Percentiles rank a stretch among this genome's conserved stretches.
These are phyloP conservation scores for Nymphalis c-album DNA, from an alignment of 2,888 invertebrate genomes.

Conservation along the genomic window DNA sequence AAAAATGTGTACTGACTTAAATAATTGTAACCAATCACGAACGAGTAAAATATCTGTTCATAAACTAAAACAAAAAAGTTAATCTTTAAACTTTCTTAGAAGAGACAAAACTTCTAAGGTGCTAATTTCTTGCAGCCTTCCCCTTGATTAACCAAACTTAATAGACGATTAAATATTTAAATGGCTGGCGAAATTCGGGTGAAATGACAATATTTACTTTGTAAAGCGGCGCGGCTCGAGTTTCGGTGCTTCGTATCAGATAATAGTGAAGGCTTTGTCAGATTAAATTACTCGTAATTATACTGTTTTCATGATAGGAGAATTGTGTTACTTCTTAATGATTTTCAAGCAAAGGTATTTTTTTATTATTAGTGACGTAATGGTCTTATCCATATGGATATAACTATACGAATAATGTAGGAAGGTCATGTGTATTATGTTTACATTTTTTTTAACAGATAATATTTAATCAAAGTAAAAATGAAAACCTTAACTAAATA, in stretches of 20 bases:
- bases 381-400: no score
- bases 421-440: no score
- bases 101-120: constrained; percentile 18
- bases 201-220: constrained; percentile 26
- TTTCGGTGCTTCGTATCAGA: constrained; percentile 7
- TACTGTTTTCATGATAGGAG: constrained; percentile 2
- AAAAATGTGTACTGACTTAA: no score
- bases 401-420: no score
- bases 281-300: constrained; percentile 10
- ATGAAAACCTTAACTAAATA: no score
- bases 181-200: constrained; percentile 9
- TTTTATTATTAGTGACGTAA: not conserved
- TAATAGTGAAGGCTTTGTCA: constrained; percentile 5
- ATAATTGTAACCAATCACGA: not conserved
- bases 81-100: not conserved
- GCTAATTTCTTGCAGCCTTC: constrained; percentile 21
- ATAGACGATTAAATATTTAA: constrained; percentile 29
- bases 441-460: no score
- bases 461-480: no score
- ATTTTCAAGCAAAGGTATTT: not conserved
- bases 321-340: not conserved
- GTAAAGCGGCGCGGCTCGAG: constrained; percentile 6
- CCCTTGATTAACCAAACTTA: constrained; percentile 22
- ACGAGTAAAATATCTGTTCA: not conserved
- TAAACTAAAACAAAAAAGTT: constrained; percentile 1